phyloP scores from a whole-genome alignment of 2,888 invertebrate species.

The Pachycephus smyrnensis region DNA sequence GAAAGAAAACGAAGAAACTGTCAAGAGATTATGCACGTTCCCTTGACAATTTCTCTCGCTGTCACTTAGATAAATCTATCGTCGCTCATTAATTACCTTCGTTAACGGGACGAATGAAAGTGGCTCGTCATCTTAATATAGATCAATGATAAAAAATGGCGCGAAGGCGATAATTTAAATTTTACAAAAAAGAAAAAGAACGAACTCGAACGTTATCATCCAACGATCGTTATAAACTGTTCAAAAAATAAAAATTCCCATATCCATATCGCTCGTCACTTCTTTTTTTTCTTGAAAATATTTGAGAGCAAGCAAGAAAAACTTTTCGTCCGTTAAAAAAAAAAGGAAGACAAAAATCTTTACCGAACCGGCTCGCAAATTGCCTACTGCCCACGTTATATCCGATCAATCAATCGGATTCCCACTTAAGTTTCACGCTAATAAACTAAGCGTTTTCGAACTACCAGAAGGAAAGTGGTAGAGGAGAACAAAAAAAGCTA shows the following conservation, averaged over 20 bases:
- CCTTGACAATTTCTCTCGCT: background rate
- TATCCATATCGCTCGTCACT: background rate
- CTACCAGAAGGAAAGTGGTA: background rate
- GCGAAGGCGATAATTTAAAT: too few relatives aligned
- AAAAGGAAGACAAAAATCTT: background rate
- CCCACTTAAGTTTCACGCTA: background rate
- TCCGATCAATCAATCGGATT: background rate
- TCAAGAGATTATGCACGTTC: background rate
- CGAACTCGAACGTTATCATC: background rate
- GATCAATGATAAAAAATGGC: too few relatives aligned
- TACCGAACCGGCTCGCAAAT: background rate
- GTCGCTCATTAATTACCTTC: background rate
- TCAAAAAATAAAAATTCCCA: background rate
- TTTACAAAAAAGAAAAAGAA: background rate
- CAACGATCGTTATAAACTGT: background rate
- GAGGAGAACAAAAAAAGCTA: background rate
- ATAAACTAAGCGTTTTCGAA: background rate
- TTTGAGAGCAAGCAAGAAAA: background rate
- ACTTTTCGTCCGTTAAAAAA: background rate
- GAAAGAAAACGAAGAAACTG: background rate
- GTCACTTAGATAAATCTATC: background rate
- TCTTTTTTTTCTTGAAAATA: background rate
- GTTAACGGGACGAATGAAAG: background rate
- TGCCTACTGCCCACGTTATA: background rate
- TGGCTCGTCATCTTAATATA: too few relatives aligned